Conservation (phyloP, 2,797 vertebrate species). For the Arnoldichthys spilopterus region DNA sequence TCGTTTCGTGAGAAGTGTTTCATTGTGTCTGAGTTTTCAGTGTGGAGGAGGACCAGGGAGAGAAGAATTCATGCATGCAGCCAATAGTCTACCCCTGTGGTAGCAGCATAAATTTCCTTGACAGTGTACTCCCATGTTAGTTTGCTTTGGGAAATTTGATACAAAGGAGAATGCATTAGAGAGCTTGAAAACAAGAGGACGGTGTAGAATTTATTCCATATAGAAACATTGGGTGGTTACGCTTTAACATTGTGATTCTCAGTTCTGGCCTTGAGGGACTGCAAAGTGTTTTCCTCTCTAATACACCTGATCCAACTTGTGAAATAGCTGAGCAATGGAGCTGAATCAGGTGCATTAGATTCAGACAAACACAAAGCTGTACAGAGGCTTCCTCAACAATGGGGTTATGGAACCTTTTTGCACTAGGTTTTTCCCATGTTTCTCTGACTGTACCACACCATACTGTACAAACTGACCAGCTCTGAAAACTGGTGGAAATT, state of each 20-base stretch:
- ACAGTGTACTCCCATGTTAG: not conserved
- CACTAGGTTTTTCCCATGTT: not conserved
- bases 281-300: not conserved
- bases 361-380: not conserved
- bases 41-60: not conserved
- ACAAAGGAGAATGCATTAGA: not conserved
- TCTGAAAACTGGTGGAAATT: conserved; percentile 60
- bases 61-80: not conserved
- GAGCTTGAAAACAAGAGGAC: not conserved
- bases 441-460: not conserved
- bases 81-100: conserved; percentile 3
- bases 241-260: not conserved
- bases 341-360: not conserved
- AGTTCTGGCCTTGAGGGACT: not conserved
- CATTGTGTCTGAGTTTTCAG: not conserved
- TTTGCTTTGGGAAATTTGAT: conserved; percentile 6
- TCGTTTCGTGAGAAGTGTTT: not conserved
- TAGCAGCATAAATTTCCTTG: not conserved
- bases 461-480: not conserved
- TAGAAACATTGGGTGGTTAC: not conserved
- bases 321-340: not conserved
- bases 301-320: not conserved
- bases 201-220: not conserved
- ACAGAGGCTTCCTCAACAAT: not conserved
- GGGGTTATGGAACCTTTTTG: too few relatives aligned